Percentiles rank a stretch among this genome's conserved stretches.
Evolutionary conservation across 2,113 vertebrate genomes (phyloP).

Genomic region (Notiomystis cincta): DNA sequence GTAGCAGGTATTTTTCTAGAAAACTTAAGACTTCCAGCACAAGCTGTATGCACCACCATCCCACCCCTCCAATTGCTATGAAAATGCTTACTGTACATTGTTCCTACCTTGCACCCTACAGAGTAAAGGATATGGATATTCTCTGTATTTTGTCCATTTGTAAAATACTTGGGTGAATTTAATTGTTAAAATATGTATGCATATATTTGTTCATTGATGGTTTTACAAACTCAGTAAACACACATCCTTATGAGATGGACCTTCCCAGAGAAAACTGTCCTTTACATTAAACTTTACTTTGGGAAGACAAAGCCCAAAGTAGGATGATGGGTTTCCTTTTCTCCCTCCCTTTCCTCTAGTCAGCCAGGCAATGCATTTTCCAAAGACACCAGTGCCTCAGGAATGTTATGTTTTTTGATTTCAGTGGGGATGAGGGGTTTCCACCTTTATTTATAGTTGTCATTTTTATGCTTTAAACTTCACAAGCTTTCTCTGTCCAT

Average conservation of each 20-base stretch:
- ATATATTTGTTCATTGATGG: not conserved
- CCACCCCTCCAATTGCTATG: not conserved
- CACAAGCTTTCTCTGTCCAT: constrained; percentile 37
- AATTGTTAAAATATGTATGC: not conserved
- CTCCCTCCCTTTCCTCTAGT: not conserved
- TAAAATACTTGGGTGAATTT: not conserved
- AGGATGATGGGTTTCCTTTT: not conserved
- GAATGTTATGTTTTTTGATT: constrained; percentile 64
- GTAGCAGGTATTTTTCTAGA: not conserved
- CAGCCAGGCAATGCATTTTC: constrained; percentile 51
- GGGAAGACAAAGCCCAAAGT: not conserved
- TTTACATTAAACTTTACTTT: not conserved
- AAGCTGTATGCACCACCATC: not conserved
- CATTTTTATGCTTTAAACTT: constrained; percentile 65
- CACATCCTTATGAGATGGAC: not conserved
- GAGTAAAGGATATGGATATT: not conserved
- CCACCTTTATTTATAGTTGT: constrained; percentile 68
- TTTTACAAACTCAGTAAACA: not conserved
- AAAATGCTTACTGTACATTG: not conserved
- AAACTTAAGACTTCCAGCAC: not conserved
- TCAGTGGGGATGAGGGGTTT: constrained; percentile 25
- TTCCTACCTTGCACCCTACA: not conserved
- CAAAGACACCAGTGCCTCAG: constrained; percentile 33
- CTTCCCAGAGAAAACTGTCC: not conserved
- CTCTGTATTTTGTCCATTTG: not conserved